Evolutionary conservation across 2,888 invertebrate species (phyloP), one percentile per base, ranked within the genome.

Genomic region (Gymnosoma rotundatum): DNA sequence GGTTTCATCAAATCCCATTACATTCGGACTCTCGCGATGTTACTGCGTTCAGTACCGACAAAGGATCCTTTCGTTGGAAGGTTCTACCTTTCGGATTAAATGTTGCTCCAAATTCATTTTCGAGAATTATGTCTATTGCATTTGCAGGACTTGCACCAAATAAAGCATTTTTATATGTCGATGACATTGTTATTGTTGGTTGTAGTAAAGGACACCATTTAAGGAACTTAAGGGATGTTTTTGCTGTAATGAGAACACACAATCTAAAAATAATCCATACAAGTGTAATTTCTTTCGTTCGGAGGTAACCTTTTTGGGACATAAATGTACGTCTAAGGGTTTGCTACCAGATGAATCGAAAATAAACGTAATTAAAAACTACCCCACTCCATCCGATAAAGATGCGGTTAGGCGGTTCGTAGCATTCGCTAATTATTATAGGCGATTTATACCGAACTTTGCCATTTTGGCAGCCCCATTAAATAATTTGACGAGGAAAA

Each of bases 401-500:
- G 20, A 54, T 10, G 18, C 20, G 20, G 52, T 54, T 54, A 20
- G 25, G 25, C 25, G 25, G 25, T 25, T 25, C 25, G 25, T 25
- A 25, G 25, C 25, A 25, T 25, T 25, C 20, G 52, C 52, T 16
- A 54, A 54, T 20, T 54, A 54, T 12, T 54, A 20, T 20, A 54
- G 52, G 20, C 18, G 20, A 16, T 54, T 18, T 20, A 76, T 64
- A 7, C 16, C 50, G n/a, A 67, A 76, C 18, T 76, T 67, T 52
- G 75, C 69, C 12, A 52, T 36, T 6, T 48, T 75, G 48, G 69
- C 74, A 20, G 67, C 58, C 38, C 73, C 73, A 1, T 67, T 74
- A 16, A 54, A 54, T 21, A 10, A 20, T 21, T 54, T 20, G 7
- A 25, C 25, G 25, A 25, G 25, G 25, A 25, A 25, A 25, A 25